These are phyloP conservation scores for Corythaixoides concolor DNA, from an alignment of 2,113 vertebrate species.

Conservation along the genomic window DNA sequence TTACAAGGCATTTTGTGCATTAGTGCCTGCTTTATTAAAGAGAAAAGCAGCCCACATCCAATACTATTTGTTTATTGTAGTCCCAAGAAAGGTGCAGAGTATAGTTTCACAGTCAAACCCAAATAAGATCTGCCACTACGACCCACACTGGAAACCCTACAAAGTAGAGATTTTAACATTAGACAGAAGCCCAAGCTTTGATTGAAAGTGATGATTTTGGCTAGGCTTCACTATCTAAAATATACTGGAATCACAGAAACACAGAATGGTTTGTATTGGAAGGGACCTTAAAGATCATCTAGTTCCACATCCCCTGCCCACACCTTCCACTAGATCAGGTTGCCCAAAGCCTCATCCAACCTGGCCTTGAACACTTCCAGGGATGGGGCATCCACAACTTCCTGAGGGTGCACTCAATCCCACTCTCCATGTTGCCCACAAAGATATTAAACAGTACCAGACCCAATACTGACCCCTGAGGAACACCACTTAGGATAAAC, in stretches of 20 bases:
- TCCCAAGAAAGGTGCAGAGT: background rate
- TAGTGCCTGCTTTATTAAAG: background rate
- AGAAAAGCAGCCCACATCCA: background rate
- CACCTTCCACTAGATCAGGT: no score
- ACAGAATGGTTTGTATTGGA: no score
- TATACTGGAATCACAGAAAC: background rate
- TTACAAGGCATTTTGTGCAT: background rate
- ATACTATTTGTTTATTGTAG: background rate
- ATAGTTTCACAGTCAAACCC: background rate
- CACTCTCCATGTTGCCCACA: no score
- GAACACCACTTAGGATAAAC: no score
- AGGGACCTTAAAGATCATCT: no score
- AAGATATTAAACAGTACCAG: no score
- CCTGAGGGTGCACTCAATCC: no score
- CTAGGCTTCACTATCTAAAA: background rate
- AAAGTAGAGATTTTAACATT: background rate
- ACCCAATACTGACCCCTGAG: no score
- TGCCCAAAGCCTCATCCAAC: no score
- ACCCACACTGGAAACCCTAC: background rate
- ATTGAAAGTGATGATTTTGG: background rate
- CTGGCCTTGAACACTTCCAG: no score
- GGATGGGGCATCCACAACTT: no score
- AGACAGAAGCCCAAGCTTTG: background rate
- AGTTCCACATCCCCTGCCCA: no score
- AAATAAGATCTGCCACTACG: background rate